Conservation (phyloP, 2,113 vertebrate genomes). For the Solea solea region DNA sequence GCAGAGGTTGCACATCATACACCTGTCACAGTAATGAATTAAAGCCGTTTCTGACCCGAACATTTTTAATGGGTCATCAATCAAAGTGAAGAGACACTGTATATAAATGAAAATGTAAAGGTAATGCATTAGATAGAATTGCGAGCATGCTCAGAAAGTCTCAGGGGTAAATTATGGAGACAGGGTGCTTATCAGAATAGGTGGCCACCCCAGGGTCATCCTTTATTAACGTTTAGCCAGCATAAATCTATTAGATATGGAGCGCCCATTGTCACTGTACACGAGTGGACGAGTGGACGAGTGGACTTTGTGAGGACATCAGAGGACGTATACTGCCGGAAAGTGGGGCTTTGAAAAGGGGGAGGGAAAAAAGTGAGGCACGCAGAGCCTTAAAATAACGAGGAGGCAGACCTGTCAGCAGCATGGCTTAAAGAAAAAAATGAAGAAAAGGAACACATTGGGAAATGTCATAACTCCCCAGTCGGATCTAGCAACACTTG, state of each 20-base stretch:
- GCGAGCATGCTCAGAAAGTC: slow-evolving; percentile 54
- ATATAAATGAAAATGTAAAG: slow-evolving; percentile 66
- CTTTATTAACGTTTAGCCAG: slow-evolving; percentile 70
- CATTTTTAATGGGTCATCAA: slow-evolving; percentile 63
- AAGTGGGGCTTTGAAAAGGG: slow-evolving; percentile 48
- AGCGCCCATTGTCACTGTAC: slow-evolving; percentile 58
- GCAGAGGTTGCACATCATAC: slow-evolving; percentile 28
- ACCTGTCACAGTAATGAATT: slow-evolving; percentile 57
- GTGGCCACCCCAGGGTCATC: slow-evolving; percentile 62
- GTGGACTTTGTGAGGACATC: slow-evolving; percentile 37
- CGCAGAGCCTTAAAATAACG: slow-evolving; percentile 66
- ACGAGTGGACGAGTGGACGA: slow-evolving; percentile 43
- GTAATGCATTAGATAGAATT: slow-evolving; percentile 46
- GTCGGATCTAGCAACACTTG: slow-evolving; percentile 66
- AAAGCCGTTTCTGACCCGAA: slow-evolving; percentile 52
- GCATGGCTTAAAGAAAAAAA: slow-evolving; percentile 50
- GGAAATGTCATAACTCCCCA: slow-evolving; percentile 76
- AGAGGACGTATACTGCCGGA: slow-evolving; percentile 38
- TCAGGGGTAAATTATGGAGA: slow-evolving; percentile 60
- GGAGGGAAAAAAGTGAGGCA: slow-evolving; percentile 2
- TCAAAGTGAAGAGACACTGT: slow-evolving; percentile 55
- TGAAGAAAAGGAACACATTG: slow-evolving; percentile 65
- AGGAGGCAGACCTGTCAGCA: slow-evolving; percentile 67
- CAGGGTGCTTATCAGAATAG: slow-evolving; percentile 63
- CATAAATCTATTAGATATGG: slow-evolving; percentile 70